A percentile compares a stretch with the other conserved stretches of the same genome.
Conservation (phyloP, 2,888 invertebrate species). For the Polydrusus pterygomalis region DNA sequence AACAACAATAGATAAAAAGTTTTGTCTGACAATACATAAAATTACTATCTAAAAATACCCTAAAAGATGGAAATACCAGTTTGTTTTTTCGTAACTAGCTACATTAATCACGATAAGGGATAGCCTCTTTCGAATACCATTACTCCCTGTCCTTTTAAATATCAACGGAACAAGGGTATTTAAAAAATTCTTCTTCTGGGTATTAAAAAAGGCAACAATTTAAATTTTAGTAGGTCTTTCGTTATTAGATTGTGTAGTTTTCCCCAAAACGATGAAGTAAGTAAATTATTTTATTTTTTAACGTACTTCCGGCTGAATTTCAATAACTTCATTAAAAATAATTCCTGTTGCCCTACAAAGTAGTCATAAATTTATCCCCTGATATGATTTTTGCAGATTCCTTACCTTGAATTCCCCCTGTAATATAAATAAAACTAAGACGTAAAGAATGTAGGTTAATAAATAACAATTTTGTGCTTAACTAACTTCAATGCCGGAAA, state of each 20-base stretch:
- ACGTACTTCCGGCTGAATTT: no score
- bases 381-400: no score
- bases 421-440: constrained; percentile 11
- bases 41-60: not conserved
- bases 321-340: no score
- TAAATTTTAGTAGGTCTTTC: no score
- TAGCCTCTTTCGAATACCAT: not conserved
- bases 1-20: no score
- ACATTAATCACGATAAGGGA: not conserved
- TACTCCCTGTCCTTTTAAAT: not conserved
- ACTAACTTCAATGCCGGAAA: constrained; percentile 36
- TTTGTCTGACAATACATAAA: no score
- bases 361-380: no score
- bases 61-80: not conserved
- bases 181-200: not conserved
- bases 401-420: no score
- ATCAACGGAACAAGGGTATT: not conserved
- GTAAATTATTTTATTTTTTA: no score
- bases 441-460: not conserved
- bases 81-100: not conserved
- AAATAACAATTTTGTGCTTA: constrained; percentile 16
- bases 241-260: no score
- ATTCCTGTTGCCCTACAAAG: no score
- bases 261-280: no score
- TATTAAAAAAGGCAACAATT: not conserved